Evolutionary conservation across 2,888 invertebrate species (phyloP).

Genomic region (Koerneria pararmatus): DNA sequence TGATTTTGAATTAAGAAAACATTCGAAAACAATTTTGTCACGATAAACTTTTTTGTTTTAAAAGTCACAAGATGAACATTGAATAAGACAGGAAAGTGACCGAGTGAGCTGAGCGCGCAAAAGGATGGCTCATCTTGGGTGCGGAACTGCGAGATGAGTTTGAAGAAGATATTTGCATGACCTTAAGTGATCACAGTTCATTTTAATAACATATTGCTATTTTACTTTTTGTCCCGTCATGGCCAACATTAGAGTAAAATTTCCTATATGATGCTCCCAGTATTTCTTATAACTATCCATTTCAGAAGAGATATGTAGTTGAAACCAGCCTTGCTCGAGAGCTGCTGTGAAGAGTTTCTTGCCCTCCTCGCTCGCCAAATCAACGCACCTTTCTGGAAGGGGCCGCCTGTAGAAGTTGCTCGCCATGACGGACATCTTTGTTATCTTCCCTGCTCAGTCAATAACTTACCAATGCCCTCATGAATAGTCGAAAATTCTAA

Average conservation of each 20-base stretch:
- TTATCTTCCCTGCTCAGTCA: too few species aligned
- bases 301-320: background rate
- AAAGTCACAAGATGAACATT: too few species aligned
- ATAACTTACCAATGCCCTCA: too few species aligned
- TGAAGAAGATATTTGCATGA: conserved; percentile 60
- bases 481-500: too few species aligned
- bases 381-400: conserved; percentile 60
- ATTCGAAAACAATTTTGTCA: too few species aligned
- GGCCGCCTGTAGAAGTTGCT: conserved; percentile 59
- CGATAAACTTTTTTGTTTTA: too few species aligned
- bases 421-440: conserved; percentile 42
- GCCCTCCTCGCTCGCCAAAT: conserved; percentile 60
- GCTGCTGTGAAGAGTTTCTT: conserved; percentile 60
- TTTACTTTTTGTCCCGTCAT: background rate
- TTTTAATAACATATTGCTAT: background rate
- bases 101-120: conserved; percentile 62
- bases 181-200: conserved; percentile 35
- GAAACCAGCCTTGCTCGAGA: conserved; percentile 37
- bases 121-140: conserved; percentile 63
- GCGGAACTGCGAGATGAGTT: conserved; percentile 61
- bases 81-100: too few species aligned
- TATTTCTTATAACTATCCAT: too few species aligned
- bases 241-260: background rate
- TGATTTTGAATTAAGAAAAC: too few species aligned
- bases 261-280: too few species aligned